Base-by-base conservation (phyloP, 2,797 vertebrate species). In the Tragelaphus eurycerus region DNA sequence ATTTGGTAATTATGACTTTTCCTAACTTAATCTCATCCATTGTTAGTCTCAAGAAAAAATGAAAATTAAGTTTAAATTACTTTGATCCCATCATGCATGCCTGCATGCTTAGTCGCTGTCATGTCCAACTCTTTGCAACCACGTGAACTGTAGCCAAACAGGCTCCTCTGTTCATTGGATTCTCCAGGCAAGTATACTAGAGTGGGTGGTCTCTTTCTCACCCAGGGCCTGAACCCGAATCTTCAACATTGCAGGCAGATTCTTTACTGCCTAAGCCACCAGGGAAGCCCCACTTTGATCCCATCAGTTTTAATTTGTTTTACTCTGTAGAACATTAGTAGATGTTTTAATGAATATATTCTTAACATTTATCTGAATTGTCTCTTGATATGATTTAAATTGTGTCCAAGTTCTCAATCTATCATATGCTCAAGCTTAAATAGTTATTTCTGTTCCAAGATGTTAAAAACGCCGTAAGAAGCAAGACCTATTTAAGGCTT, bases 221-320 rank as follows among this genome's bases (percentile, higher is more conserved):
- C 34, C 34, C 19, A 74, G 67, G 34, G 13, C 43, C 7, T 0
- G 1, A 43, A 43, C 17, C 34, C 34, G 3, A 23, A 43, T 74
- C 34, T 43, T 12, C 34, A 38, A 43, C 67, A 74, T 6, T 74
- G 10, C 34, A 43, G 21, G 67, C 34, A 43, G 34, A 43, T 71
- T 38, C 34, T 38, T 38, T 38, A 71, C 19, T 38, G 19, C 34
- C 10, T 71, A 38, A 71, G 19, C 19, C 67, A 38, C 19, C 4
- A 71, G 19, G 34, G 34, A 38, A 71, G 5, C 34, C 67, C 97
- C 93, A 89, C 95, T 95, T 98, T 97, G 97, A 91, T 98, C 84
- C 31, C 97, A 97, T 98, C 96, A 95, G 86, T 97, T 98, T 98
- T 98, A 96, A 98, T 98, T 96, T 98, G 95, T 96, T 98, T 97